phyloP scores from a whole-genome alignment of 2,888 invertebrate species.

The Campopleginae sp. region DNA sequence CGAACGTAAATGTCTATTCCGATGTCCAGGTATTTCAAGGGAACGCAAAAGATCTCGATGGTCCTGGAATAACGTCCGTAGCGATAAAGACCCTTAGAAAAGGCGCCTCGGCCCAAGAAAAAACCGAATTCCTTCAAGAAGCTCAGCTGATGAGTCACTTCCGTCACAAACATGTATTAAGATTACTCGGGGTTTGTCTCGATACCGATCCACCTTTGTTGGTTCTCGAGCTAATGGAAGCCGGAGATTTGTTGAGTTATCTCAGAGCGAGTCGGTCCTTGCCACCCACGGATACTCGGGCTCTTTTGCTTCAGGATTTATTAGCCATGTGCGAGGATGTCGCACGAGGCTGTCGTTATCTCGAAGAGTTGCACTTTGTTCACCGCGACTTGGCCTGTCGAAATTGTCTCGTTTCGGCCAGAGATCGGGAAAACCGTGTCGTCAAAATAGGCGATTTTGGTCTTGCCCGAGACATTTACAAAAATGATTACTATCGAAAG shows the following conservation, averaged over 20 bases:
- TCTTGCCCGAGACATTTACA: slow-evolving; percentile 97
- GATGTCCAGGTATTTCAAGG: slow-evolving; percentile 91
- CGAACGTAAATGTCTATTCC: neutral
- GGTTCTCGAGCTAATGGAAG: slow-evolving; percentile 99
- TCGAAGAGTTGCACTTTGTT: slow-evolving; percentile 98
- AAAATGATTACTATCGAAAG: slow-evolving; percentile 98
- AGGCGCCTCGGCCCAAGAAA: slow-evolving; percentile 95
- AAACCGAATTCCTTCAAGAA: slow-evolving; percentile 97
- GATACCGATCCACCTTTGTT: slow-evolving; percentile 97
- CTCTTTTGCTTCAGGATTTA: slow-evolving; percentile 92
- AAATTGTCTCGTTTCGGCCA: slow-evolving; percentile 95
- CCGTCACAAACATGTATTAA: slow-evolving; percentile 97
- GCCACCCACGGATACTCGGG: slow-evolving; percentile 87
- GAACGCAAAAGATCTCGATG: slow-evolving; percentile 89
- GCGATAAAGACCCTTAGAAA: slow-evolving; percentile 98
- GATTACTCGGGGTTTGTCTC: slow-evolving; percentile 96
- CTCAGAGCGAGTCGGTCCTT: slow-evolving; percentile 92
- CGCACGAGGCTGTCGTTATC: slow-evolving; percentile 96
- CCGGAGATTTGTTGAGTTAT: slow-evolving; percentile 96
- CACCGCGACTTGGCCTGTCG: slow-evolving; percentile 98
- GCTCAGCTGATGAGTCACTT: slow-evolving; percentile 99
- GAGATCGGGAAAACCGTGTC: slow-evolving; percentile 88
- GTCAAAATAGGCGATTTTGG: slow-evolving; percentile 99
- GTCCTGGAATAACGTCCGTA: slow-evolving; percentile 89
- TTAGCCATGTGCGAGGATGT: slow-evolving; percentile 98